Base-by-base conservation (phyloP, 2,888 invertebrate species). In the Sarcophaga caerulescens region DNA sequence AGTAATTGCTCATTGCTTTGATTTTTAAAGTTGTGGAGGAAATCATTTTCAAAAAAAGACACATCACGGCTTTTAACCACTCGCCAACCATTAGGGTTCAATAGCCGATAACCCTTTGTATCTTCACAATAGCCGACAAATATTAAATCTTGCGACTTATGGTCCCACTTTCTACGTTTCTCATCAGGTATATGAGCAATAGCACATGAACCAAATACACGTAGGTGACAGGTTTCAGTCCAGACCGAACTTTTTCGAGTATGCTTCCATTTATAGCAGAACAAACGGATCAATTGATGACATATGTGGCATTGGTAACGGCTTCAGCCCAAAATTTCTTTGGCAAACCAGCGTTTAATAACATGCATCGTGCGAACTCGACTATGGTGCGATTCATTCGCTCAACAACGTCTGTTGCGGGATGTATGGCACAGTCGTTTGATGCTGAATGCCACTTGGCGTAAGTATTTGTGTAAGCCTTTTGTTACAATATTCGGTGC, bases 391-490 rank as follows among this genome's bases (percentile, higher is more conserved):
- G 68, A 35, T 82, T 86, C 69, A 73, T 73, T 1, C 83, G 65
- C 35, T 84, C 75, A 8, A 90, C 89, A 10, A 89, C 84, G 1
- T 92, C 69, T 91, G 90, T 70, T 92, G 88, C 0, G 91, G 92
- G 3, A 87, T 90, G 63, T 92, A 90, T 0, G 90, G 88, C 4
- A 89, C 88, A 1, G 91, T 89, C 6, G 81, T 84, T 79, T 92
- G 89, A 83, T 92, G 91, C n/a, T 66, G 75, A 52, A 91, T 92
- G 12, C 90, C 90, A 69, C 78, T 75, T 11, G 44, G 23, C 3
- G 10, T 47, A 0, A 77, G 60, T 8, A 83, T 52, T 89, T 88
- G 3, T 89, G 89, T 71, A 71, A 90, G 59, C 79, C 87, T 44
- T 81, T 88, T 79, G 90, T 23, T 91, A 90, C 62, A 92, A 57